Percentiles rank a stretch among this genome's conserved stretches.
These are phyloP conservation scores for Drosophila mayri DNA, from an alignment of 1,140 invertebrate species.

Conservation along the genomic window DNA sequence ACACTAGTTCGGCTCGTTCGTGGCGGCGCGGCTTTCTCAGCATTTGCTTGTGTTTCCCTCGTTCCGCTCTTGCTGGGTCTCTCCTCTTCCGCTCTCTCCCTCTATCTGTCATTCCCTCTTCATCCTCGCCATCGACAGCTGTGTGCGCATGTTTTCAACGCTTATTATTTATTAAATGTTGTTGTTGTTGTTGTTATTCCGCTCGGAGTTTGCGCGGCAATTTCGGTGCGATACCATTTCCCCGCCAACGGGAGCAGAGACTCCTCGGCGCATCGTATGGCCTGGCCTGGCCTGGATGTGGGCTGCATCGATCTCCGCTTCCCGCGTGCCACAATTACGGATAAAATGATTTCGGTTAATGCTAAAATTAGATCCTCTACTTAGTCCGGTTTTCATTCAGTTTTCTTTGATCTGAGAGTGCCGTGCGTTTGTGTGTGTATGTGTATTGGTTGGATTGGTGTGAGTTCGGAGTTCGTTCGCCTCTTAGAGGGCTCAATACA, in stretches of 20 bases:
- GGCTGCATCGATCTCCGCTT: slow-evolving; percentile 15
- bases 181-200: slow-evolving; percentile 36
- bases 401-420: slow-evolving; percentile 21
- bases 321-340: slow-evolving; percentile 8
- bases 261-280: not conserved
- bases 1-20: slow-evolving; percentile 44
- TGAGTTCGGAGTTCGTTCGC: slow-evolving; percentile 38
- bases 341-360: slow-evolving; percentile 18
- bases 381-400: slow-evolving; percentile 36
- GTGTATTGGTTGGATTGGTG: not conserved
- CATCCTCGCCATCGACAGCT: slow-evolving; percentile 58
- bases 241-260: not conserved
- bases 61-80: slow-evolving; percentile 25
- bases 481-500: not conserved
- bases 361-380: slow-evolving; percentile 36
- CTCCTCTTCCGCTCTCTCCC: slow-evolving; percentile 11
- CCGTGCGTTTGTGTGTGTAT: not conserved
- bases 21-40: slow-evolving; percentile 42
- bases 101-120: slow-evolving; percentile 33
- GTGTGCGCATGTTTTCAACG: slow-evolving; percentile 78
- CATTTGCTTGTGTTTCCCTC: slow-evolving; percentile 17
- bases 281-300: not conserved
- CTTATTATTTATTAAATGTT: slow-evolving; percentile 73
- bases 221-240: slow-evolving; percentile 27
- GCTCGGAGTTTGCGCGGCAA: slow-evolving; percentile 67